These are phyloP conservation scores for Perizoma flavofasciatum DNA, from an alignment of 2,888 invertebrate species.

Conservation along the genomic window DNA sequence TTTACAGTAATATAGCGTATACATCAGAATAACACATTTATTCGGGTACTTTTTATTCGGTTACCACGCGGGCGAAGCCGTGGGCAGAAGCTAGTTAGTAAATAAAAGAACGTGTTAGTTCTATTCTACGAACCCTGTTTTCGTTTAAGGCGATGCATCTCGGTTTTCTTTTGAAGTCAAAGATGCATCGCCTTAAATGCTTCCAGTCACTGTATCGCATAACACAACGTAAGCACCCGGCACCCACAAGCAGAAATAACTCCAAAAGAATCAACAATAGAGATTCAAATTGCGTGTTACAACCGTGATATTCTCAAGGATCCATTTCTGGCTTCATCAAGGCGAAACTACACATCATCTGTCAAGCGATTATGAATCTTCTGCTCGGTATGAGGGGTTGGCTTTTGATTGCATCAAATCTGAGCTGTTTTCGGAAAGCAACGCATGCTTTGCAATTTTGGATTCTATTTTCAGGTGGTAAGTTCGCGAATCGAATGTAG, in stretches of 20 bases:
- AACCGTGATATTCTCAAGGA: conserved; percentile 46
- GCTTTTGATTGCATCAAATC: conserved; percentile 49
- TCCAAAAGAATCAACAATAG: conserved; percentile 44
- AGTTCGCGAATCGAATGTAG: conserved; percentile 41
- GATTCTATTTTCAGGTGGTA: conserved; percentile 42
- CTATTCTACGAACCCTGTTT: no score
- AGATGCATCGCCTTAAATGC: conserved; percentile 58
- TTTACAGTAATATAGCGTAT: no score
- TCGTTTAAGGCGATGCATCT: no score
- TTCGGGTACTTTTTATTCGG: no score
- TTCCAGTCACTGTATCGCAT: conserved; percentile 48
- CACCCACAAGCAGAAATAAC: conserved; percentile 43
- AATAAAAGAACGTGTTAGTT: no score
- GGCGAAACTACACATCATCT: conserved; percentile 46
- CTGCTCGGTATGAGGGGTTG: conserved; percentile 43
- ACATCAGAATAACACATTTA: no score
- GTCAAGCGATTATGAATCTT: conserved; percentile 58
- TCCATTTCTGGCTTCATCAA: conserved; percentile 34
- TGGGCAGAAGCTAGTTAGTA: no score
- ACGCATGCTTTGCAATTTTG: conserved; percentile 40
- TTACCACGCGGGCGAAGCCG: no score
- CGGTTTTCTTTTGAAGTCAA: conserved; percentile 37
- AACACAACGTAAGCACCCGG: conserved; percentile 39
- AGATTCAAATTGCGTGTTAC: conserved; percentile 47
- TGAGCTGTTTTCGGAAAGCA: conserved; percentile 43